Conservation (phyloP, 2,888 invertebrate species). For the Dorcus hopei region DNA sequence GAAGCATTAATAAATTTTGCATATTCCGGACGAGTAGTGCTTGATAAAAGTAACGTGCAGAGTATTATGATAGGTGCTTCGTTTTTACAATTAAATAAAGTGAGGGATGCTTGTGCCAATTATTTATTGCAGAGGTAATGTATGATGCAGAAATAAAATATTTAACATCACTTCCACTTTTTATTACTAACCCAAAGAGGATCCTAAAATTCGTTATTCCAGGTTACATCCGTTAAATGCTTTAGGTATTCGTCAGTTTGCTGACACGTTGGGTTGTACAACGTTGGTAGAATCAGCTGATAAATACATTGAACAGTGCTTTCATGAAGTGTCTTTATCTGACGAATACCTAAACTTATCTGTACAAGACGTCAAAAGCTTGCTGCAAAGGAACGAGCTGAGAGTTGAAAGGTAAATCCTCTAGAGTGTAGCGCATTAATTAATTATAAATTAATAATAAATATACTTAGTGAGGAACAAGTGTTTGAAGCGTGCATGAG, state of each 20-base stretch:
- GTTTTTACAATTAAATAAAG: slow-evolving; percentile 74
- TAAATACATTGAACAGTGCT: slow-evolving; percentile 76
- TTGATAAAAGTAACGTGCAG: slow-evolving; percentile 79
- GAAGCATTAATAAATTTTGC: slow-evolving; percentile 83
- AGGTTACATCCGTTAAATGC: slow-evolving; percentile 79
- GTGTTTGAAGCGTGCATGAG: slow-evolving; percentile 81
- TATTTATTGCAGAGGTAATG: slow-evolving; percentile 69
- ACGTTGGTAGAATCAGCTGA: slow-evolving; percentile 71
- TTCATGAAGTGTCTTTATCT: slow-evolving; percentile 69
- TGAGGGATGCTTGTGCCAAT: slow-evolving; percentile 79
- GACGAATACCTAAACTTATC: slow-evolving; percentile 71
- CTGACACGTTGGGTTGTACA: slow-evolving; percentile 71
- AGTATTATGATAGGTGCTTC: slow-evolving; percentile 81
- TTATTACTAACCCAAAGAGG: not conserved
- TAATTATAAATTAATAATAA: not conserved
- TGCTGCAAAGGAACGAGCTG: slow-evolving; percentile 73
- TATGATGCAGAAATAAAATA: slow-evolving; percentile 1
- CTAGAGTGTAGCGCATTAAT: not conserved
- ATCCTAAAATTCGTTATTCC: slow-evolving; percentile 23
- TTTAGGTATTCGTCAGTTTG: slow-evolving; percentile 75
- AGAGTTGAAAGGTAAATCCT: slow-evolving; percentile 56
- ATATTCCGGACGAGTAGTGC: slow-evolving; percentile 74
- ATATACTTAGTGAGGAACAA: slow-evolving; percentile 63
- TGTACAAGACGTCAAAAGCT: slow-evolving; percentile 62
- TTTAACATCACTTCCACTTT: not conserved